Base-by-base conservation (phyloP, 1,140 invertebrate genomes). In the Latrodectus geometricus region DNA sequence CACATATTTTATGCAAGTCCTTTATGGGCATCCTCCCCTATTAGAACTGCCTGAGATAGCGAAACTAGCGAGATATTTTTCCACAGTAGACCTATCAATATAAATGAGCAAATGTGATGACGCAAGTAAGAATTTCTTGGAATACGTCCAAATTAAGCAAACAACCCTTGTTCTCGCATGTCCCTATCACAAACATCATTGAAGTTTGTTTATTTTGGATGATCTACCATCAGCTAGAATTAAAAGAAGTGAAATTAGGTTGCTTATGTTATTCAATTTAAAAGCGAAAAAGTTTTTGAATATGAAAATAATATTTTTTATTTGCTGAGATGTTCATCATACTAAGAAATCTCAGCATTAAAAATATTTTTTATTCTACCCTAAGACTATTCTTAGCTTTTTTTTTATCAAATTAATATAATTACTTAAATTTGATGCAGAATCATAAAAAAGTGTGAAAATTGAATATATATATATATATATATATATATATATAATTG, bases 21-120 rank as follows among this genome's bases (percentile, higher is more conserved):
- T 69, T 69, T 69, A 69, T 23, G 68, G n/a, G 17, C 20, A 23
- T 69, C 21, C n/a, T 15, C 68, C 11, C 54, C 54, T 69, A 20
- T 69, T 23, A 69, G n/a, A 9, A n/a, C 15, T 69, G 21, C 14
- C 68, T 23, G 20, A 69, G 68, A 69, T 15, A 69, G n/a, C 68
- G 17, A 69, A 69, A 61, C 17, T 17, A 35, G 35, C n/a, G 68
- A 69, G 68, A 61, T 14, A 17, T 11, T 69, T 69, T 69, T 23
- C 21, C 68, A 69, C 68, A n/a, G 21, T 15, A n/a, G 68, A 9
- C 68, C 17, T 69, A 69, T 69, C 21, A 69, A 69, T 69, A 69
- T 69, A 69, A 69, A 69, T 69, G 68, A 69, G 68, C 68, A 69
- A 69, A 69, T 69, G 68, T 69, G 68, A 69, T 69, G 68, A 69